Evolutionary conservation across 2,797 vertebrate species (phyloP).

Genomic region (Rhabdophis nuchalis): DNA sequence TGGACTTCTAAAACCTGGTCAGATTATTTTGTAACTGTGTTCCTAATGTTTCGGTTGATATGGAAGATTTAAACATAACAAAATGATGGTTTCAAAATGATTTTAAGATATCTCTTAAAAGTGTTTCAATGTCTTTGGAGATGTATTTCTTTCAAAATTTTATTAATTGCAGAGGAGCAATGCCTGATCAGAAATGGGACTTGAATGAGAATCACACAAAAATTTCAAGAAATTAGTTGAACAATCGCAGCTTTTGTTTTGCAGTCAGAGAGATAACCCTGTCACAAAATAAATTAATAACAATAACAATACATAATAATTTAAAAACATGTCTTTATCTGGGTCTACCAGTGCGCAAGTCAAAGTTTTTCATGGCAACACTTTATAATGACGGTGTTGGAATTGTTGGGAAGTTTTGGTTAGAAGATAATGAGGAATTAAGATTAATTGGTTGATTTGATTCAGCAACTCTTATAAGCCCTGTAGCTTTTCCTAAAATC

Average conservation of each 20-base stretch:
- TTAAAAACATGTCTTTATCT: background rate
- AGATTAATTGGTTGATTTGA: background rate
- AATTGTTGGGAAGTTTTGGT: background rate
- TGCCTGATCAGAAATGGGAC: background rate
- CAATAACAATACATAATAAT: no score
- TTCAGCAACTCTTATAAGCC: background rate
- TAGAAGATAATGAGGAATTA: background rate
- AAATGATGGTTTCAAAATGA: background rate
- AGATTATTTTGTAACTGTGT: background rate
- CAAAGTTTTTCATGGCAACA: background rate
- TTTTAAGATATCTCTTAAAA: background rate
- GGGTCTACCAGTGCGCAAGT: background rate
- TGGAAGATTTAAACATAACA: no score
- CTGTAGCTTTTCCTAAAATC: background rate
- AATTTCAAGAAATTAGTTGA: background rate
- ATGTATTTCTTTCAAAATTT: background rate
- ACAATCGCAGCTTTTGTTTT: background rate
- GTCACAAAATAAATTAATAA: no score
- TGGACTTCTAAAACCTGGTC: background rate
- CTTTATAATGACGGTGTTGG: background rate
- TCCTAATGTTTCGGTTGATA: background rate
- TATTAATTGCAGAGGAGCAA: background rate
- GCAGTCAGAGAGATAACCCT: background rate
- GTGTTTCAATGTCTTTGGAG: background rate
- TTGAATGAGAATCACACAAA: background rate